Evolutionary conservation across 2,888 invertebrate genomes (phyloP).

Genomic region (Clusia tigrina): DNA sequence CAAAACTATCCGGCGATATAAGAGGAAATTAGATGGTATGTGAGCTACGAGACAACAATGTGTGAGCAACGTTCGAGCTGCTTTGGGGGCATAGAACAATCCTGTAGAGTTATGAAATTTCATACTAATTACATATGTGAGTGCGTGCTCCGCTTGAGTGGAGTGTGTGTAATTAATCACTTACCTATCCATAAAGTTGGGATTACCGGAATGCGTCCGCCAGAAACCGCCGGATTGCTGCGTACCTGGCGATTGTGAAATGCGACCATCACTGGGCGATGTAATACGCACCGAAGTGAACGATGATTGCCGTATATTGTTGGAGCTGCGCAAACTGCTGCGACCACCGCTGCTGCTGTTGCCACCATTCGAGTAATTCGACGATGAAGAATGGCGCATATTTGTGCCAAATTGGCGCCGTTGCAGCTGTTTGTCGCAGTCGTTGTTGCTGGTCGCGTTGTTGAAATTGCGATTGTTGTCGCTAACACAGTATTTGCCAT

Average conservation of each 20-base stretch:
- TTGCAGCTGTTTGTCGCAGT: slow-evolving; percentile 32
- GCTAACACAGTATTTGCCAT: slow-evolving; percentile 46
- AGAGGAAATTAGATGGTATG: too few relatives aligned
- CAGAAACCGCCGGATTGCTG: slow-evolving; percentile 41
- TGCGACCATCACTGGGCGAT: slow-evolving; percentile 35
- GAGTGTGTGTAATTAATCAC: too few relatives aligned
- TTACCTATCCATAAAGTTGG: slow-evolving; percentile 58
- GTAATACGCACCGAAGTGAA: slow-evolving; percentile 46
- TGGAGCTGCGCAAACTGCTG: slow-evolving; percentile 47
- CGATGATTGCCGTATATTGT: slow-evolving; percentile 50
- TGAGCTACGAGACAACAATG: too few relatives aligned
- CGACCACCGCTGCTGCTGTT: slow-evolving; percentile 29
- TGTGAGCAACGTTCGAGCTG: too few relatives aligned
- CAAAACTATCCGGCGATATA: too few relatives aligned
- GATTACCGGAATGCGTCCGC: slow-evolving; percentile 47
- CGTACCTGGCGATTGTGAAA: slow-evolving; percentile 43
- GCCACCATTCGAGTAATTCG: slow-evolving; percentile 38
- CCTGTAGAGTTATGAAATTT: too few relatives aligned
- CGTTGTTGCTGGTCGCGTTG: slow-evolving; percentile 34
- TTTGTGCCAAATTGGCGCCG: slow-evolving; percentile 19
- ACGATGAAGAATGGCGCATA: slow-evolving; percentile 28
- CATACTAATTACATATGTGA: too few relatives aligned
- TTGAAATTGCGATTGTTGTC: slow-evolving; percentile 56
- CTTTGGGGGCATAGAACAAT: too few relatives aligned
- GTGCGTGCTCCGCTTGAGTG: too few relatives aligned